phyloP scores from a whole-genome alignment of 2,888 invertebrate species.

The Parasteatoda lunata region DNA sequence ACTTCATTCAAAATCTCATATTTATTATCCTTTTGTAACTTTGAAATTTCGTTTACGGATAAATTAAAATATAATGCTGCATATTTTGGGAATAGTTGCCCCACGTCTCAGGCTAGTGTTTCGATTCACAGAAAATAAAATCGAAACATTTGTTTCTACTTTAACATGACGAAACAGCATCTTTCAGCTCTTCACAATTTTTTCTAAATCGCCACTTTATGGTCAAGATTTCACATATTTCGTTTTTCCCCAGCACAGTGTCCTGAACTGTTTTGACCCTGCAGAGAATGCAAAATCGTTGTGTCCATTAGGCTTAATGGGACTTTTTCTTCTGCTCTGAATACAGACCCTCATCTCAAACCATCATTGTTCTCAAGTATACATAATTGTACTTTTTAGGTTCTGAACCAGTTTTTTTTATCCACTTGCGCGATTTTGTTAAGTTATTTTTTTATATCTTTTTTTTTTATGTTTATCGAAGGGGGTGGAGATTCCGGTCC shows the following conservation, averaged over 20 bases:
- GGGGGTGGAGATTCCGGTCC: constrained; percentile 37
- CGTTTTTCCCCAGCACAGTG: background rate
- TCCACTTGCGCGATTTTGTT: background rate
- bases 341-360: constrained; percentile 61
- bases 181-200: too few species aligned
- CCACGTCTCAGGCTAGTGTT: too few species aligned
- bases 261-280: constrained; percentile 52
- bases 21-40: too few species aligned
- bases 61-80: too few species aligned
- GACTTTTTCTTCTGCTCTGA: constrained; percentile 42
- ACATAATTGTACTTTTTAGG: constrained; percentile 52
- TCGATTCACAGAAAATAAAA: too few species aligned
- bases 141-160: too few species aligned
- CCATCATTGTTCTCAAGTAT: constrained; percentile 50
- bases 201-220: too few species aligned
- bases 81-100: too few species aligned
- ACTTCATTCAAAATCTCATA: too few species aligned
- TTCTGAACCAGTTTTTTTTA: constrained; percentile 39
- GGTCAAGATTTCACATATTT: too few species aligned
- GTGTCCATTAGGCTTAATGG: constrained; percentile 63
- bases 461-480: background rate
- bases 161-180: too few species aligned
- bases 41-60: too few species aligned
- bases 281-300: constrained; percentile 5
- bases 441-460: background rate